Conservation (phyloP, 1,140 invertebrate species). For the Drosophila arawakana region DNA sequence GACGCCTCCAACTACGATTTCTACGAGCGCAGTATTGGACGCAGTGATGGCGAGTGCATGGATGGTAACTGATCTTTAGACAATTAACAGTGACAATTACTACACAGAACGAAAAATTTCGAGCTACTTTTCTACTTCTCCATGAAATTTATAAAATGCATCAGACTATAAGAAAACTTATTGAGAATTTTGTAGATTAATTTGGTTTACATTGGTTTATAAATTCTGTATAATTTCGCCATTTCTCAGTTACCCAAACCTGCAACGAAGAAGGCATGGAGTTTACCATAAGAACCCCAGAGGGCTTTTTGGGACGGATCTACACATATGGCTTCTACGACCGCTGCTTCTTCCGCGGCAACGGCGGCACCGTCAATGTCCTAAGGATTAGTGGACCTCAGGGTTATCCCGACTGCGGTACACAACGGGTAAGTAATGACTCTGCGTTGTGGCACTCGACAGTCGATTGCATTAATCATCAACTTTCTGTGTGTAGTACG, state of each 20-base stretch:
- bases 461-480: not conserved
- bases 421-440: constrained; percentile 88
- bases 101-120: too few relatives aligned
- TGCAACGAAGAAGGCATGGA: constrained; percentile 98
- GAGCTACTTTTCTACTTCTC: too few relatives aligned
- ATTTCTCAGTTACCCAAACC: constrained; percentile 91
- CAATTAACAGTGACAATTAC: constrained; percentile 11
- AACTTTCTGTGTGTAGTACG: constrained; percentile 87
- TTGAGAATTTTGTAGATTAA: too few relatives aligned
- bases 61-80: constrained; percentile 87
- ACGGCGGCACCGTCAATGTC: constrained; percentile 93
- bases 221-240: too few relatives aligned
- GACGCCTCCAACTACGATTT: constrained; percentile 94
- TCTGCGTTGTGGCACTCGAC: not conserved
- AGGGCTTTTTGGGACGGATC: constrained; percentile 95
- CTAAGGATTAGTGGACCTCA: constrained; percentile 93
- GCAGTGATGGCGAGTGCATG: constrained; percentile 91
- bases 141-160: too few relatives aligned
- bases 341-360: constrained; percentile 95
- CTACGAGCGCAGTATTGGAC: constrained; percentile 91
- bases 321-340: constrained; percentile 97
- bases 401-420: constrained; percentile 96
- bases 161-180: too few relatives aligned
- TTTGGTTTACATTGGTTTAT: too few relatives aligned
- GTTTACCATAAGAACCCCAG: constrained; percentile 93